These are phyloP conservation scores for Brachionus plicatilis DNA, from an alignment of 1,140 invertebrate genomes.

Conservation along the genomic window DNA sequence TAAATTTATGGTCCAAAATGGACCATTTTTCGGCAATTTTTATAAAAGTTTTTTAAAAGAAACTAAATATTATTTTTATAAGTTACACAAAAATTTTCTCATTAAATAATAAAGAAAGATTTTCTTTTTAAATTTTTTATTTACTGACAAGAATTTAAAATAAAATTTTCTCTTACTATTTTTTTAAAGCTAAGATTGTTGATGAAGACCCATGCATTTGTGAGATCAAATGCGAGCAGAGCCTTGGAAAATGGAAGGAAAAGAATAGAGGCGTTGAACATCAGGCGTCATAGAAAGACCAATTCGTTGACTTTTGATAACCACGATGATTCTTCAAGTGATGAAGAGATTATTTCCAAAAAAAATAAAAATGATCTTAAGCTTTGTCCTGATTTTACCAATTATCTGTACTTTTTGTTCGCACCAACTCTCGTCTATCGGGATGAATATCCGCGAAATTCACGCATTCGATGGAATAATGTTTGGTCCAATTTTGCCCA, in stretches of 20 bases:
- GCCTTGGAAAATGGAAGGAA: conserved; percentile 42
- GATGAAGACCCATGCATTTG: conserved; percentile 79
- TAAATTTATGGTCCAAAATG: not conserved
- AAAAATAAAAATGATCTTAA: conserved; percentile 40
- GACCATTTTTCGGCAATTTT: too few relatives aligned
- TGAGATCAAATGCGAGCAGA: conserved; percentile 64
- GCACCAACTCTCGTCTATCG: conserved; percentile 78
- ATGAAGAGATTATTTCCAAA: not conserved
- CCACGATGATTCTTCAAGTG: not conserved
- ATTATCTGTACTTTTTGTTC: conserved; percentile 78
- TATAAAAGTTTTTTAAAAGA: too few relatives aligned
- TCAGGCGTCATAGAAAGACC: not conserved
- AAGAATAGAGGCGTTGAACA: conserved; percentile 17
- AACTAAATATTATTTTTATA: too few relatives aligned
- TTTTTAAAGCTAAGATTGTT: conserved; percentile 65
- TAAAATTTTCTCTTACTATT: conserved; percentile 41
- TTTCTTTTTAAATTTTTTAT: not conserved
- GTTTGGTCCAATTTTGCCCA: conserved; percentile 68
- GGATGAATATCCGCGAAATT: conserved; percentile 72
- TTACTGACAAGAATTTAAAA: not conserved
- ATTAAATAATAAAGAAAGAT: not conserved
- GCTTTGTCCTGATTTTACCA: conserved; percentile 65
- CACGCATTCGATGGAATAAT: conserved; percentile 67
- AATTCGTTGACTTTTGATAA: not conserved
- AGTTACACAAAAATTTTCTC: too few relatives aligned